Evolutionary conservation across 2,113 vertebrate genomes (phyloP).

Genomic region (Myotis lucifugus): DNA sequence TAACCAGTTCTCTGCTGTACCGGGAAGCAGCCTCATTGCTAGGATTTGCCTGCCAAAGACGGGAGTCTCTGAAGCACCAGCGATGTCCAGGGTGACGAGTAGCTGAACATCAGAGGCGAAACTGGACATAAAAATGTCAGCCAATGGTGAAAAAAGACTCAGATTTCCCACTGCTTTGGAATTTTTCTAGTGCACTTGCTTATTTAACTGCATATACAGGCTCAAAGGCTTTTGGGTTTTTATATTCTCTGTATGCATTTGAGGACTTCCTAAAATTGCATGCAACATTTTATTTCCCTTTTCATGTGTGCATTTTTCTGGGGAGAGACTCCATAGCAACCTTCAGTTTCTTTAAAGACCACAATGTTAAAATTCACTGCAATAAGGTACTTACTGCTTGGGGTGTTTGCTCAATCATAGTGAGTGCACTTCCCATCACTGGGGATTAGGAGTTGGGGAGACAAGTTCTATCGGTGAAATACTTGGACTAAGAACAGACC

Average conservation of each 20-base stretch:
- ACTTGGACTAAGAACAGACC: not conserved
- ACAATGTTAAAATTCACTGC: not conserved
- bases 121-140: not conserved
- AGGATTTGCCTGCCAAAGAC: not conserved
- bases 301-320: not conserved
- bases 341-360: not conserved
- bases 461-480: slow-evolving; percentile 41
- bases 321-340: not conserved
- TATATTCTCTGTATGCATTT: not conserved
- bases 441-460: not conserved
- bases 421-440: not conserved
- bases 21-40: not conserved
- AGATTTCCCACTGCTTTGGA: not conserved
- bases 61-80: not conserved
- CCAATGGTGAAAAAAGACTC: not conserved
- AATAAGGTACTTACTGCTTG: not conserved
- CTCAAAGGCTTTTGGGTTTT: not conserved
- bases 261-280: not conserved
- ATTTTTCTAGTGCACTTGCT: not conserved
- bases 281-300: not conserved
- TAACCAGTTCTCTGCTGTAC: slow-evolving; percentile 68
- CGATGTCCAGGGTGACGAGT: not conserved
- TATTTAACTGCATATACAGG: not conserved
- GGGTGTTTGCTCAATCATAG: not conserved
- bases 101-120: not conserved